A percentile compares a stretch with the other conserved stretches of the same genome.
phyloP scores from a whole-genome alignment of 2,797 vertebrate genomes.

The Macrochelys suwanniensis region DNA sequence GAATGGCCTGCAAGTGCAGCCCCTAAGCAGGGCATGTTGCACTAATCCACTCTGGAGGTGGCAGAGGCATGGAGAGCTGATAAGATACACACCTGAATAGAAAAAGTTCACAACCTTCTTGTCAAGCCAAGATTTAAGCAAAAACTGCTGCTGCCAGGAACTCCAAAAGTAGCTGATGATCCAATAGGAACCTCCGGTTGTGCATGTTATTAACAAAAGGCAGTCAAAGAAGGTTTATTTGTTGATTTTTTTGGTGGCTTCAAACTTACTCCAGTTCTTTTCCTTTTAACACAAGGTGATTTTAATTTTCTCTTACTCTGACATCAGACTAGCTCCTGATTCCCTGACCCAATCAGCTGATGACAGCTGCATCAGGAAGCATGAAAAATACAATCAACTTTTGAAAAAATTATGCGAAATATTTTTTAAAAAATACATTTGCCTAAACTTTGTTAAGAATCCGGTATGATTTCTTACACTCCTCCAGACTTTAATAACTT shows the following conservation, averaged over 20 bases:
- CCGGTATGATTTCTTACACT: no score
- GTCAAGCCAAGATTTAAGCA: not conserved
- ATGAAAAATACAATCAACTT: not conserved
- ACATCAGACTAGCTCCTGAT: not conserved
- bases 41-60: not conserved
- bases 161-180: no score
- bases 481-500: not conserved
- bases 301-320: not conserved
- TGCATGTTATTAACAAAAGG: no score
- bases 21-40: not conserved
- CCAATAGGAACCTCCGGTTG: not conserved
- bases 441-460: not conserved
- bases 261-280: not conserved
- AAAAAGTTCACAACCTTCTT: not conserved
- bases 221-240: not conserved
- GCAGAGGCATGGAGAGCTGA: not conserved
- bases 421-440: not conserved
- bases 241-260: not conserved
- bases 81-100: no score
- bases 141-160: not conserved
- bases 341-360: not conserved
- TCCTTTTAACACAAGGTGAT: not conserved
- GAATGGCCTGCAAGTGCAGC: not conserved
- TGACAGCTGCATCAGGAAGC: no score
- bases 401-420: no score